Evolutionary conservation across 1,140 invertebrate genomes (phyloP).

Genomic region (Paralvinella palmiformis): DNA sequence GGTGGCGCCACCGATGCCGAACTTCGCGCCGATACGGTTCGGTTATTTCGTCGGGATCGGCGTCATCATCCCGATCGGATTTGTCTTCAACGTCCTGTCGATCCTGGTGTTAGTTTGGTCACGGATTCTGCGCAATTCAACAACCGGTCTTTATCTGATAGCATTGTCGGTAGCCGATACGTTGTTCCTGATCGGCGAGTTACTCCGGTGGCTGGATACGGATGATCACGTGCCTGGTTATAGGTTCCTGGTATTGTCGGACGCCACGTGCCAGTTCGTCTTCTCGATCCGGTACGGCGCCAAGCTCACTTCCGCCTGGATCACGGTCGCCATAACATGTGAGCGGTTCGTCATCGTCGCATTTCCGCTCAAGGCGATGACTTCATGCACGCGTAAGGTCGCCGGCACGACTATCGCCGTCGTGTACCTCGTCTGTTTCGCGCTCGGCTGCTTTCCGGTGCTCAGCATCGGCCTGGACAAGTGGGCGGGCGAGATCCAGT

Average conservation of each 20-base stretch:
- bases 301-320: constrained; percentile 18
- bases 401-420: constrained; percentile 3
- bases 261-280: not conserved
- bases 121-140: not conserved
- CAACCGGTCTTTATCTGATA: constrained; percentile 17
- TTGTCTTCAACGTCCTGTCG: constrained; percentile 6
- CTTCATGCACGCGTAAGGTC: not conserved
- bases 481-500: not conserved
- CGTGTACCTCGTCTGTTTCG: not conserved
- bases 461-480: constrained; percentile 5
- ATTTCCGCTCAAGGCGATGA: constrained; percentile 7
- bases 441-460: constrained; percentile 4
- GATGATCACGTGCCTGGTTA: no score
- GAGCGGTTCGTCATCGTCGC: constrained; percentile 19
- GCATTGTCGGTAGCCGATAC: constrained; percentile 11
- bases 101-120: constrained; percentile 9
- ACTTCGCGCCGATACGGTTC: no score
- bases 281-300: constrained; percentile 7
- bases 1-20: no score
- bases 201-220: constrained; percentile 10
- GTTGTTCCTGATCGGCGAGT: constrained; percentile 7
- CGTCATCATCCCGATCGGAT: not conserved
- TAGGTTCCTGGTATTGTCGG: no score
- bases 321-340: constrained; percentile 16
- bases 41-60: constrained; percentile 1